phyloP scores from a whole-genome alignment of 2,888 invertebrate species.

The Lampropteryx suffumata region DNA sequence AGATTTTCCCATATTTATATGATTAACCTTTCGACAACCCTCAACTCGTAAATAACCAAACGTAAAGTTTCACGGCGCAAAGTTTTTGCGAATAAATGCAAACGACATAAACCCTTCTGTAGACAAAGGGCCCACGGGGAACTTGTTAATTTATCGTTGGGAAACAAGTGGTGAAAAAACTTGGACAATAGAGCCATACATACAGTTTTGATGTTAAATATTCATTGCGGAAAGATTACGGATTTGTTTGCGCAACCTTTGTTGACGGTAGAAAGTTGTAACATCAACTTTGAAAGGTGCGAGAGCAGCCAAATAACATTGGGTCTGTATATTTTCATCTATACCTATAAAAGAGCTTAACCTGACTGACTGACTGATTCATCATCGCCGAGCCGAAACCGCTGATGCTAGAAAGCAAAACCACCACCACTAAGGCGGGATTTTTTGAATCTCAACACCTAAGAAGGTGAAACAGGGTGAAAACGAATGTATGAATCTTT shows the following conservation, averaged over 20 bases:
- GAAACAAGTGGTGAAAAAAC: conserved; percentile 47
- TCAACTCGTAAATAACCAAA: conserved; percentile 38
- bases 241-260: conserved; percentile 20
- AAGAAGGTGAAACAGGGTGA: too few species aligned
- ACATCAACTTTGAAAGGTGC: conserved; percentile 8
- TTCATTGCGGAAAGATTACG: conserved; percentile 35
- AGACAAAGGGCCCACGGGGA: conserved; percentile 43
- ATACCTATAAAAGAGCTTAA: too few species aligned
- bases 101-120: conserved; percentile 42
- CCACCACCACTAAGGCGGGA: too few species aligned
- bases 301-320: background rate
- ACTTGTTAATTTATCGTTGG: conserved; percentile 55
- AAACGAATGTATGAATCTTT: too few species aligned
- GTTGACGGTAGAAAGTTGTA: conserved; percentile 12
- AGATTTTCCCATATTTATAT: background rate
- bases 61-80: conserved; percentile 33
- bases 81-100: conserved; percentile 48
- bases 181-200: conserved; percentile 35
- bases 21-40: conserved; percentile 2
- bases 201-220: conserved; percentile 31
- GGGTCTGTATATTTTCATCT: background rate
- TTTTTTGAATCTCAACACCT: too few species aligned
- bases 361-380: too few species aligned
- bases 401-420: too few species aligned
- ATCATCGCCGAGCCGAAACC: too few species aligned